phyloP scores from a whole-genome alignment of 2,113 vertebrate species.

The Meleagris gallopavo region DNA sequence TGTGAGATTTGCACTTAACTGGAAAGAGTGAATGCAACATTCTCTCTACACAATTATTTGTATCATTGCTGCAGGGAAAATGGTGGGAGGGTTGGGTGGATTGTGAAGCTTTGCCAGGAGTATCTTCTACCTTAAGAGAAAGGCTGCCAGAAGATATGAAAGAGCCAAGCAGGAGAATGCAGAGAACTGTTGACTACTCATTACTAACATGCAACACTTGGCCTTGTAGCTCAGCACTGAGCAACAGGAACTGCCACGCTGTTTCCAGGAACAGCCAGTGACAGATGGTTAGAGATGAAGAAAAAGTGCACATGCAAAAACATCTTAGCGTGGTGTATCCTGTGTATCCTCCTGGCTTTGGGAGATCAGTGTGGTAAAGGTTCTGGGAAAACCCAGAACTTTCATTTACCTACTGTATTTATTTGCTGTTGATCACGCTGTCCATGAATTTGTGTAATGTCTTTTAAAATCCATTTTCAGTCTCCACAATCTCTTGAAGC shows the following conservation, averaged over 20 bases:
- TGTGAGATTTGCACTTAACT: background rate
- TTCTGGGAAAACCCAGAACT: background rate
- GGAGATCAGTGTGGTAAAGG: background rate
- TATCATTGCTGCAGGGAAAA: background rate
- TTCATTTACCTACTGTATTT: background rate
- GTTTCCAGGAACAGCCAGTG: background rate
- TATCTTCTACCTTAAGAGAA: background rate
- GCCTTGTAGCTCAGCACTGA: background rate
- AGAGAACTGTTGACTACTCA: background rate
- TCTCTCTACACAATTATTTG: background rate
- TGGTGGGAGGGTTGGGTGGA: background rate
- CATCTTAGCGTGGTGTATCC: background rate
- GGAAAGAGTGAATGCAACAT: background rate
- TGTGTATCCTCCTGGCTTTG: background rate
- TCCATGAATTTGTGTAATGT: background rate
- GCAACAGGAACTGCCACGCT: background rate
- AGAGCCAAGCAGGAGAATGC: background rate
- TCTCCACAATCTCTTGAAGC: slow-evolving; percentile 10
- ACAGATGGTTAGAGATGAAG: background rate
- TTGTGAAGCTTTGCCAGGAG: background rate
- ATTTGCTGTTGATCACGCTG: background rate
- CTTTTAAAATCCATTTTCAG: slow-evolving; percentile 51
- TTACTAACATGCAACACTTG: background rate
- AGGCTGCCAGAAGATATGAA: background rate
- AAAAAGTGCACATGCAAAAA: background rate